Evolutionary conservation across 1,140 invertebrate species (phyloP).

Genomic region (Euschistus heros): DNA sequence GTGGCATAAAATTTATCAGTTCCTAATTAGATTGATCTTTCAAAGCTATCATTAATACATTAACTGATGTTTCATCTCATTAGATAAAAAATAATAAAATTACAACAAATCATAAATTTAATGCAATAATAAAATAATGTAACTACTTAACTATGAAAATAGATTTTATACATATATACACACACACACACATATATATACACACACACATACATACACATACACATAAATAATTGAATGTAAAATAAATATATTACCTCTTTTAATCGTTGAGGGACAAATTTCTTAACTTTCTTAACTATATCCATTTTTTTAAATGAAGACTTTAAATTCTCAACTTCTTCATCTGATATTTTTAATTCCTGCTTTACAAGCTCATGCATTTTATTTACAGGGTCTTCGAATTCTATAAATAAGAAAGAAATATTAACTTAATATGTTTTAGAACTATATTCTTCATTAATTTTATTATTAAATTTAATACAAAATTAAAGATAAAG

Average conservation of each 20-base stretch:
- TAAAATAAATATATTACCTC: constrained; percentile 4
- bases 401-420: constrained; percentile 29
- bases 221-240: no score
- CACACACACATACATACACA: no score
- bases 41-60: no score
- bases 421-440: background rate
- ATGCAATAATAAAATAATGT: no score
- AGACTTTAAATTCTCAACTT: constrained; percentile 27
- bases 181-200: no score
- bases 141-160: no score
- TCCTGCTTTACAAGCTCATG: constrained; percentile 24
- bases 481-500: background rate
- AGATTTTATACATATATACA: no score
- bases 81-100: no score
- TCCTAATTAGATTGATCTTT: no score
- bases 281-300: constrained; percentile 32
- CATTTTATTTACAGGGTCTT: constrained; percentile 27
- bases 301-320: constrained; percentile 33
- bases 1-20: no score
- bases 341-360: constrained; percentile 20
- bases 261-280: constrained; percentile 34
- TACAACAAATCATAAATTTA: no score
- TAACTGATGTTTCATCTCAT: no score
- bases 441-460: background rate
- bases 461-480: background rate